Evolutionary conservation across 2,888 invertebrate genomes (phyloP).

Genomic region (Alitta virens): DNA sequence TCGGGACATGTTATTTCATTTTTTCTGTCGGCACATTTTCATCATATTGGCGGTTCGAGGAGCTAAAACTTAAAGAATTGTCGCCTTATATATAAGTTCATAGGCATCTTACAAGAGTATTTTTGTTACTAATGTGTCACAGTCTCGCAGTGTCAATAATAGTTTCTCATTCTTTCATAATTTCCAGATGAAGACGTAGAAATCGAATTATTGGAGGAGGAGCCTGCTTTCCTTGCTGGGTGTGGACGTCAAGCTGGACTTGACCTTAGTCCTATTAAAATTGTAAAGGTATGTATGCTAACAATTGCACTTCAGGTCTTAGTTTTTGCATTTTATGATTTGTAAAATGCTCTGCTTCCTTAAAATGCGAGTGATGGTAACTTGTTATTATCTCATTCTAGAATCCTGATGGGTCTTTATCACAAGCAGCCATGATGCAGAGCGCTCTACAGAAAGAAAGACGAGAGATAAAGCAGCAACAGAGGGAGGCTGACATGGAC

Average conservation of each 20-base stretch:
- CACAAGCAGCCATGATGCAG: constrained; percentile 99
- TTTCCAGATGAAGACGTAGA: constrained; percentile 89
- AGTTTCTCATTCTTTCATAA: no score
- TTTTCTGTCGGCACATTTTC: no score
- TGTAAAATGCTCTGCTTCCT: no score
- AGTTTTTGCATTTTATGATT: no score
- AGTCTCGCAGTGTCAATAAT: no score
- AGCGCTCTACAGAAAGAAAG: constrained; percentile 96
- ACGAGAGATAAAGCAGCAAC: constrained; percentile 76
- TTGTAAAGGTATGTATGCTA: constrained; percentile 69
- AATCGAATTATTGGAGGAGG: constrained; percentile 97
- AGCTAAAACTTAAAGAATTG: no score
- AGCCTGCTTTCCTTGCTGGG: constrained; percentile 83
- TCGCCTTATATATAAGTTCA: no score
- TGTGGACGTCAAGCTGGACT: constrained; percentile 81
- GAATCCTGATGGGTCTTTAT: constrained; percentile 97
- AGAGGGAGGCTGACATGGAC: constrained; percentile 85
- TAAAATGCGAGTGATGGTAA: not conserved
- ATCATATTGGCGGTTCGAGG: no score
- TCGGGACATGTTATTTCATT: no score
- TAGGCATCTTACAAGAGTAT: no score
- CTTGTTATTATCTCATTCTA: constrained; percentile 31
- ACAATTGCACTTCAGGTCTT: no score
- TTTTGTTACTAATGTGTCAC: no score
- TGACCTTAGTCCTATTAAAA: constrained; percentile 87